Percentiles rank a stretch among this genome's conserved stretches.
Evolutionary conservation across 1,140 invertebrate species (phyloP).

Genomic region (Zaprionus gabonicus): DNA sequence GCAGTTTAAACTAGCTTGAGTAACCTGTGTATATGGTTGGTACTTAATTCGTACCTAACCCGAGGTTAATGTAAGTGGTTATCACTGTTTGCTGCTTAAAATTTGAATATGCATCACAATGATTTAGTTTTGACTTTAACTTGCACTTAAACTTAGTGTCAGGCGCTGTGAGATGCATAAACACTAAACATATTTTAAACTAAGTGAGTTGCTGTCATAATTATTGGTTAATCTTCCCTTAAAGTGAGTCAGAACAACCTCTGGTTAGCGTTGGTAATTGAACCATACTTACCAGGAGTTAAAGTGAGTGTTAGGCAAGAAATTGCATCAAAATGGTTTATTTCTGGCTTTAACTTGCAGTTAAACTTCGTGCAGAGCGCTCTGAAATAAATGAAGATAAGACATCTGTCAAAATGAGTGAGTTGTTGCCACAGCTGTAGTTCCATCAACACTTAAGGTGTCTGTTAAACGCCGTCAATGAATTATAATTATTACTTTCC

Average conservation of each 20-base stretch:
- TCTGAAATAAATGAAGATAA: background rate
- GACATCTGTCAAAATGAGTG: background rate
- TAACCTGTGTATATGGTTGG: too few relatives aligned
- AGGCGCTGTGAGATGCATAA: background rate
- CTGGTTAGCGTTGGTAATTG: too few relatives aligned
- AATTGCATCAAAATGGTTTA: background rate
- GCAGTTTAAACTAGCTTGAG: background rate
- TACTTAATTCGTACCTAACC: too few relatives aligned
- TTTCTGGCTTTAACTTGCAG: background rate
- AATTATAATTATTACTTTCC: background rate
- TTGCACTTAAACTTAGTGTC: background rate
- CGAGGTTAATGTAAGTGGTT: background rate
- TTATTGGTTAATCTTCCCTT: too few relatives aligned
- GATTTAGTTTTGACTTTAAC: background rate
- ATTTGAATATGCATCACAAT: background rate
- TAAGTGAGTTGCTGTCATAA: too few relatives aligned
- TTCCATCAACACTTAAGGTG: background rate
- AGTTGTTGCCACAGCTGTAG: background rate
- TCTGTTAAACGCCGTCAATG: background rate
- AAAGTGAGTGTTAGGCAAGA: background rate
- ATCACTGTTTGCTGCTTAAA: background rate
- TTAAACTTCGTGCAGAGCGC: too few relatives aligned
- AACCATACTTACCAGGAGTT: background rate
- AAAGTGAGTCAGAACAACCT: too few relatives aligned
- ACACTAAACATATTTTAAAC: too few relatives aligned